Percentiles rank a stretch among this genome's conserved stretches.
These are phyloP conservation scores for Eupithecia abbreviata DNA, from an alignment of 2,888 invertebrate genomes.

Conservation along the genomic window DNA sequence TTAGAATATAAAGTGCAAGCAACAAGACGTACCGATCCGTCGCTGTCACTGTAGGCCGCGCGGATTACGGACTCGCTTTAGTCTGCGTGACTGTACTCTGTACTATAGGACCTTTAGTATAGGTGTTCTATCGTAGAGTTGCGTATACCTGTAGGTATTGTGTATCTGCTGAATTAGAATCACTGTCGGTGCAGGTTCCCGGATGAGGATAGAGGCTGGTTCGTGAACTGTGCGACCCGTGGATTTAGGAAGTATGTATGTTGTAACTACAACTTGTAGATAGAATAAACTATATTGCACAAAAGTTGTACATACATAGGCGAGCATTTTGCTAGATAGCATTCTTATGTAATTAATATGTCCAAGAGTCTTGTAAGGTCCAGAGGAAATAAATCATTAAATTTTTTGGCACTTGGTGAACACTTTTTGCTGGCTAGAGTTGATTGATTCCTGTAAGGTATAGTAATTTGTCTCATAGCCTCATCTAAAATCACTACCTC, in stretches of 20 bases:
- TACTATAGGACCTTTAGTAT: neutral
- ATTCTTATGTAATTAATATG: too few relatives aligned
- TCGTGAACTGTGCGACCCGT: neutral
- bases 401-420: too few relatives aligned
- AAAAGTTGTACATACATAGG: too few relatives aligned
- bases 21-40: constrained; percentile 74
- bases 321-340: too few relatives aligned
- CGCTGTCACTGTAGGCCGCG: constrained; percentile 55
- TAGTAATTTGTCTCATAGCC: too few relatives aligned
- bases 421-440: too few relatives aligned
- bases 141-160: neutral
- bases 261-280: too few relatives aligned
- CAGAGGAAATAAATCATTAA: too few relatives aligned
- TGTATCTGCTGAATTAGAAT: neutral
- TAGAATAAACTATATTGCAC: too few relatives aligned
- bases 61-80: constrained; percentile 15
- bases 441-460: too few relatives aligned
- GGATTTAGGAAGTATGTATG: neutral
- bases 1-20: constrained; percentile 46
- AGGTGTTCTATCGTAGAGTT: neutral
- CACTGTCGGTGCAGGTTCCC: neutral
- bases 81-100: neutral
- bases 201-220: neutral
- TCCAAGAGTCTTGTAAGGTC: too few relatives aligned
- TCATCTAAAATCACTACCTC: too few relatives aligned